These are phyloP conservation scores for Smittia sp. DNA, from an alignment of 2,888 invertebrate species.

Conservation along the genomic window DNA sequence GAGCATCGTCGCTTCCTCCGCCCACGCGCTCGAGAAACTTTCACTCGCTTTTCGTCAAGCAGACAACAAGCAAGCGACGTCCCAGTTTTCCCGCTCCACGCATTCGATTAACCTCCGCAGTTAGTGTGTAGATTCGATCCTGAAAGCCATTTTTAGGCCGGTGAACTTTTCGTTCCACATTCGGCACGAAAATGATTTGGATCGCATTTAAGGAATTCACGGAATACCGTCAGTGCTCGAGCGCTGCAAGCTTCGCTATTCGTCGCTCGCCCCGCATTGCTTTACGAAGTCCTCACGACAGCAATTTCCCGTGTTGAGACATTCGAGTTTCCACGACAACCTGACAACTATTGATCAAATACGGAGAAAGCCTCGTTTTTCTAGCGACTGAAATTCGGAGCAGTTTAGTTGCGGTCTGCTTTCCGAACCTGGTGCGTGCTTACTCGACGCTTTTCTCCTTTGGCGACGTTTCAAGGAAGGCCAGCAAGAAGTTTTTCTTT, in stretches of 20 bases:
- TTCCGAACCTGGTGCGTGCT: slow-evolving; percentile 7
- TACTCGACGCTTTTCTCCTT: neutral
- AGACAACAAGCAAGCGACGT: neutral
- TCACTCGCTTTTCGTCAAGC: neutral
- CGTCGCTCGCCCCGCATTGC: neutral
- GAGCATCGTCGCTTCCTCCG: neutral
- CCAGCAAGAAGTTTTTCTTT: neutral
- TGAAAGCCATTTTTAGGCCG: neutral
- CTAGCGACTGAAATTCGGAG: neutral
- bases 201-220: neutral
- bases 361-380: slow-evolving; percentile 30
- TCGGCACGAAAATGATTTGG: neutral
- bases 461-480: neutral
- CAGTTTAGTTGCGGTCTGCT: slow-evolving; percentile 18
- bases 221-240: slow-evolving; percentile 18
- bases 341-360: slow-evolving; percentile 19
- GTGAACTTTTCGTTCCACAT: slow-evolving; percentile 9
- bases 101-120: neutral
- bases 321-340: slow-evolving; percentile 25
- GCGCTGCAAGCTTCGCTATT: neutral
- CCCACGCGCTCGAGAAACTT: slow-evolving; percentile 13
- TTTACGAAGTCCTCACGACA: slow-evolving; percentile 2
- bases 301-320: slow-evolving; percentile 20
- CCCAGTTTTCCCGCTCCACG: slow-evolving; percentile 4
- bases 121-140: neutral